Conservation (phyloP, 2,888 invertebrate species). For the Thymelicus sylvestris region DNA sequence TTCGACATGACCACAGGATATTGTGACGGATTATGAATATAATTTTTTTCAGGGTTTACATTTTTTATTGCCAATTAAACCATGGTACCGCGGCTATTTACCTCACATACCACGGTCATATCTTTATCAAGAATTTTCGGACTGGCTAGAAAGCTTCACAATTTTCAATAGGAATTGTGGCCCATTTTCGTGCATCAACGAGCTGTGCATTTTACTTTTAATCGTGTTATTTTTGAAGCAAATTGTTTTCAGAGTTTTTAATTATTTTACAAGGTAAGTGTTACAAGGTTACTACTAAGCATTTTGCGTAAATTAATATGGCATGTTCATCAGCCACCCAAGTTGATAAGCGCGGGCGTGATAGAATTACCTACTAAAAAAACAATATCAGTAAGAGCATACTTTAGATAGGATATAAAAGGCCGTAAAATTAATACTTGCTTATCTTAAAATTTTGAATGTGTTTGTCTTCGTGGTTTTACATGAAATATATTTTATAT, state of each 20-base stretch:
- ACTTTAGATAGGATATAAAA: no score
- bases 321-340: no score
- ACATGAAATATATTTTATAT: conserved; percentile 47
- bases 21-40: no score
- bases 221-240: conserved; percentile 85
- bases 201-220: conserved; percentile 82
- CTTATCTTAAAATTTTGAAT: no score
- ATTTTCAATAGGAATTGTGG: conserved; percentile 55
- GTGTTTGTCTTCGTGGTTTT: no score
- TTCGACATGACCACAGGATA: no score
- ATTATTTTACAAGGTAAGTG: conserved; percentile 14
- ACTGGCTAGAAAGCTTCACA: conserved; percentile 16
- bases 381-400: no score
- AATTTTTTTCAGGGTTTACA: conserved; percentile 19
- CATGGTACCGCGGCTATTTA: background rate
- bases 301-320: no score
- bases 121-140: conserved; percentile 9
- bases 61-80: conserved; percentile 13
- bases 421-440: no score
- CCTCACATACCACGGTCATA: background rate
- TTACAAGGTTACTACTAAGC: no score
- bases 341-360: no score
- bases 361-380: no score
- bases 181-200: conserved; percentile 82
- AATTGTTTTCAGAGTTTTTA: conserved; percentile 30